Conservation (phyloP, 1,140 invertebrate genomes). For the Phthorimaea operculella region DNA sequence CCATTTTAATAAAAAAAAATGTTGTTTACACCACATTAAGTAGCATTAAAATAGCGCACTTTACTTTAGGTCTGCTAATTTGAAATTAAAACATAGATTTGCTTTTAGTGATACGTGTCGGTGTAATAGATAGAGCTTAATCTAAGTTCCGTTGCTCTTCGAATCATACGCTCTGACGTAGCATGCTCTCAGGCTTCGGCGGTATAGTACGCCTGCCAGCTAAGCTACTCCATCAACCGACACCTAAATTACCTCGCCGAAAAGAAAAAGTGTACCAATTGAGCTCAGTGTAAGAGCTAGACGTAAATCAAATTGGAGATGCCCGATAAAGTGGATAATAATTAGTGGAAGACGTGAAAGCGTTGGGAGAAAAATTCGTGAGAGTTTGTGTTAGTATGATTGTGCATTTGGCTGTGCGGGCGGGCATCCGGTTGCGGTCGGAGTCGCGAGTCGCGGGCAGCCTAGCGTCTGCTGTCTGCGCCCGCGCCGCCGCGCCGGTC, state of each 20-base stretch:
- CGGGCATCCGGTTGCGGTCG: conserved; percentile 52
- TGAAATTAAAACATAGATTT: no score
- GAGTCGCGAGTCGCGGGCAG: conserved; percentile 11
- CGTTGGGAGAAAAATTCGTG: conserved; percentile 67
- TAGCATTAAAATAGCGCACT: no score
- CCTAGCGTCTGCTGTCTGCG: background rate
- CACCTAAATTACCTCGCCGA: conserved; percentile 42
- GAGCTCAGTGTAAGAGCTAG: conserved; percentile 51
- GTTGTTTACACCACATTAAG: no score
- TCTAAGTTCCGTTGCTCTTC: no score
- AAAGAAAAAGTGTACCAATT: conserved; percentile 64
- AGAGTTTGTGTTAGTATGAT: conserved; percentile 64
- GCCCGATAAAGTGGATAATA: conserved; percentile 68
- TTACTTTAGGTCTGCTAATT: no score
- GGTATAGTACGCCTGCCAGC: conserved; percentile 16
- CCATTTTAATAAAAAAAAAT: no score
- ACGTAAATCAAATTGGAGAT: conserved; percentile 68
- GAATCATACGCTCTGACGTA: no score
- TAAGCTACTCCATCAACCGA: conserved; percentile 1
- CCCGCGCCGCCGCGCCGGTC: background rate
- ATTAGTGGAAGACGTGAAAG: conserved; percentile 67
- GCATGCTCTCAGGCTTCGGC: conserved; percentile 19
- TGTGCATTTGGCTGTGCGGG: conserved; percentile 52
- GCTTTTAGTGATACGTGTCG: no score
- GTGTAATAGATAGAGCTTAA: no score